Base-by-base conservation (phyloP, 1,140 invertebrate species). In the Pemphigus obesinymphae region DNA sequence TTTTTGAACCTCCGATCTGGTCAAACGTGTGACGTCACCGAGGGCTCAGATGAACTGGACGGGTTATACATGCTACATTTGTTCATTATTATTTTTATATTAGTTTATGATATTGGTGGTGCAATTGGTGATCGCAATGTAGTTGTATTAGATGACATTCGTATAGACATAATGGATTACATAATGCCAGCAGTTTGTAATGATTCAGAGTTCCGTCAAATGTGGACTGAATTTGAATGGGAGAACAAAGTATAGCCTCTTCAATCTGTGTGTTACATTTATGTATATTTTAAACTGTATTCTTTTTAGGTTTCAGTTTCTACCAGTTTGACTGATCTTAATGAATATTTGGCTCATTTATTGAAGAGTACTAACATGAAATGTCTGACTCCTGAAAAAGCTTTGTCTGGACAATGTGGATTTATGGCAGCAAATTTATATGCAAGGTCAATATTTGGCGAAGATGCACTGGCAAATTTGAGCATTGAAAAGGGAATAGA, bases 161-260 rank as follows among this genome's bases (percentile, higher is more conserved):
- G 99, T 87, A 98, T 99, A 86, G 98, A 99, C 88, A 99, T 99
- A 83, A 99, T 99, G 95, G 98, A 99, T 89, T 99, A 99, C 88
- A 99, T 99, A 85, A 93, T 99, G 50, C 98, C 98, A n/a, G 97
- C 97, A 3, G 89, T 90, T 34, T 99, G 97, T 87, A 97, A 92
- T 40, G 97, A 99, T 87, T 91, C 92, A 0, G 97, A 99, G 88
- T 99, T 99, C 89, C 88, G 98, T 20, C 92, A 95, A 88, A 99
- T 99, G 98, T 99, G 98, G 98, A 95, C 96, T 2, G 97, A 99
- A 89, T 99, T 99, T 89, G 98, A 99, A 88, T 99, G 98, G 98
- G 98, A 99, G 89, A 99, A 99, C 89, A 99, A 99, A 91, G 96
- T 70, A 83, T 20, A 53, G 37, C 45, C 2, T 63, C 26, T 31